Base-by-base conservation (phyloP, 1,140 invertebrate genomes). In the Cotesia glomerata region DNA sequence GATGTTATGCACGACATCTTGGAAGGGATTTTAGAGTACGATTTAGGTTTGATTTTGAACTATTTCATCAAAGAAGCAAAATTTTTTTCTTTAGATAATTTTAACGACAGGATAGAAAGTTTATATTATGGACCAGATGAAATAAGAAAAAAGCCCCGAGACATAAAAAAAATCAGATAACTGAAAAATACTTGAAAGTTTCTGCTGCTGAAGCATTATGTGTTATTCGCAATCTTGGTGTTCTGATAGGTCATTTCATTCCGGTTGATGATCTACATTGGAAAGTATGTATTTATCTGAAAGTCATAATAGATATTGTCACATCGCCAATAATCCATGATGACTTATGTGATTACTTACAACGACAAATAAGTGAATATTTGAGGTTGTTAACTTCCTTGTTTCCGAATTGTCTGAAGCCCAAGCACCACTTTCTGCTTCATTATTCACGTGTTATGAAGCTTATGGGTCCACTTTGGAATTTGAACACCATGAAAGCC, bases 1-100 rank as follows among this genome's bases (percentile, higher is more conserved):
- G 70, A 75, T 13, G 51, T 72, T 4, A 72, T 72, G 74, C 70
- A 75, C 35, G 74, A 75, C 36, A 39, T 75, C 64, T 26, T 75
- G 35, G 70, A 69, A 51, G 69, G 69, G 9, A 11, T 69, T 51
- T 39, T 11, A 3, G n/a, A 68, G 63, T 75, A 72, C 16, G 74
- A 75, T 16, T 69, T 69, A 3, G 51, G 61, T 7, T 26, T 64
- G 1, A 69, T 74, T 56, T 35, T 69, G 1, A 8, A 69, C 39
- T 61, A 58, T 39, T 69, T 69, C 34, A 74, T 74, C 0, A n/a
- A 36, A 36, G 52, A 36, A 18, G 65, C 26, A 8, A 74, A 64
- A 59, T 58, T 70, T 56, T 64, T 74, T 34, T 65, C 72, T 34
- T 18, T 69, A 14, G 34, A 64, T 34, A n/a, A 70, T 1, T 51